Conservation (phyloP, 2,888 invertebrate genomes). For the Tenthredo livida region DNA sequence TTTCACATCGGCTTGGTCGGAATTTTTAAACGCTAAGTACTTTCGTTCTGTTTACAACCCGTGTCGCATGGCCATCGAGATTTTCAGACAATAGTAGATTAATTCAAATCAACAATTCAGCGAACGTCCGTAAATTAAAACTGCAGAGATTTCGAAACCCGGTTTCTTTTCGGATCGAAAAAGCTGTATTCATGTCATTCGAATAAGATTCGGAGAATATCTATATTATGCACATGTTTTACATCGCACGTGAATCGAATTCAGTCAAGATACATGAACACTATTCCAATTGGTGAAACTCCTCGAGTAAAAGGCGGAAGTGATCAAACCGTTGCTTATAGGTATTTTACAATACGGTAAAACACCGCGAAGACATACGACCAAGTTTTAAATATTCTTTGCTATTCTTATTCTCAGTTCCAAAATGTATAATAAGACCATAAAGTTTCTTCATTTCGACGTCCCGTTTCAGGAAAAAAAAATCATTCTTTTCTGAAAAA, state of each 20-base stretch:
- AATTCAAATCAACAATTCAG: background rate
- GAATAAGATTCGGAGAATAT: background rate
- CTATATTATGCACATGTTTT: background rate
- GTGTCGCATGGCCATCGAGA: slow-evolving; percentile 62
- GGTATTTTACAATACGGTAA: background rate
- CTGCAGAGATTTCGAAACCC: background rate
- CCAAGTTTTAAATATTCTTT: too few species aligned
- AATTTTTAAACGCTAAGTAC: slow-evolving; percentile 68
- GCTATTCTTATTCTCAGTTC: too few species aligned
- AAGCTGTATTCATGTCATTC: background rate
- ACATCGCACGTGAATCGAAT: background rate
- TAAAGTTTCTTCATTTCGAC: too few species aligned
- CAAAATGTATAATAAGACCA: too few species aligned
- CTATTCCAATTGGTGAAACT: background rate
- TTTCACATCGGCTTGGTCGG: slow-evolving; percentile 43
- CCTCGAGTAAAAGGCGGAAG: background rate
- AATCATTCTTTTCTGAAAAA: too few species aligned
- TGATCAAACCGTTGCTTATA: background rate
- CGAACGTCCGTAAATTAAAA: background rate
- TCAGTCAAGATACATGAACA: background rate
- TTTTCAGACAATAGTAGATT: slow-evolving; percentile 35
- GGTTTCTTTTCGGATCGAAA: background rate
- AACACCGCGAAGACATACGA: too few species aligned
- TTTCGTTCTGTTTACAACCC: slow-evolving; percentile 68
- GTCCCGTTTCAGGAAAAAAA: too few species aligned